Evolutionary conservation across 2,113 vertebrate species (phyloP), one percentile per base, ranked within the genome.

Genomic region (Casuarius casuarius): DNA sequence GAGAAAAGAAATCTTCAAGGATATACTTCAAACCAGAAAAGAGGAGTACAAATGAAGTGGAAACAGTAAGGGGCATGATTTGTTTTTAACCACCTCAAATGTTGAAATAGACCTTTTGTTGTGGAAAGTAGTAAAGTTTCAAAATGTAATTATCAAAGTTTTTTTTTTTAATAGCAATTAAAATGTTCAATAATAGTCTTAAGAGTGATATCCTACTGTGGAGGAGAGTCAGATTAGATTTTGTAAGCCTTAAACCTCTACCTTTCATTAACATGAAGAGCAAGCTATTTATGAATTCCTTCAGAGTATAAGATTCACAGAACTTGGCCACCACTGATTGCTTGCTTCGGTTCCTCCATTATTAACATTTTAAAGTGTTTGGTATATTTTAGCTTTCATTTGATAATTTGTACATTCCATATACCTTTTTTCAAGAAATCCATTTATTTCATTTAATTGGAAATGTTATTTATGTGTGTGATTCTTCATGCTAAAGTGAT

Each of bases 141-240:
- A 79, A 90, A 76, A 76, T 78, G 16, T 76, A 72, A 42, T 92
- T 61, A 87, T 81, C 16, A 48, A 77, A 78, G 10, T 81, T 21
- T 63, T 96, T 86, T 86, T 67, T 97, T 87, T 75, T 71, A 94
- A 84, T 42, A 89, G 14, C 44, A 83, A 23, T 49, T 94, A 35
- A 87, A 87, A 16, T 66, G 20, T 84, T n/a, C 61, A 74, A 15
- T 86, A 80, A n/a, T 81, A 78, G 68, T 51, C 90, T 86, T n/a
- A 74, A 54, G 61, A 91, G 25, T 85, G 18, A 49, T 85, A 54
- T 76, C 58, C 49, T 70, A 12, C 84, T 70, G 52, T 67, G 52
- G 66, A 51, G 15, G 35, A 74, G 20, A 86, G 61, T 52, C 46
- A 93, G 84, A 82, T 65, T 73, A 72, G 42, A 61, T 89, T 92